Evolutionary conservation across 2,888 invertebrate genomes (phyloP).

Genomic region (Octonoba sinensis): DNA sequence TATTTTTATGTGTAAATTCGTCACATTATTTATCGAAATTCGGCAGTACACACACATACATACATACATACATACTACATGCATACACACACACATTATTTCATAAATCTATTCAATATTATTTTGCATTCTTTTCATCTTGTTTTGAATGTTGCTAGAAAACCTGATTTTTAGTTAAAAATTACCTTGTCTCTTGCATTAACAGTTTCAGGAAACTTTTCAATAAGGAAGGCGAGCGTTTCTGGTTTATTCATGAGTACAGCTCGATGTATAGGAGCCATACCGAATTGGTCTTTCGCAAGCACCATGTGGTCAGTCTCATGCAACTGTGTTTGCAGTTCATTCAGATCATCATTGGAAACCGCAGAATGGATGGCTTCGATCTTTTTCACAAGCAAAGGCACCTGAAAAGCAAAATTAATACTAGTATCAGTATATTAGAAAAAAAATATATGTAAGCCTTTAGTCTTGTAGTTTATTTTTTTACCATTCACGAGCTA

Average conservation of each 20-base stretch:
- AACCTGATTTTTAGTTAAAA: too few relatives aligned
- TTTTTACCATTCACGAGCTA: not conserved
- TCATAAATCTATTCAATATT: too few relatives aligned
- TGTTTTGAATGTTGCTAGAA: too few relatives aligned
- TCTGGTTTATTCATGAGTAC: conserved; percentile 86
- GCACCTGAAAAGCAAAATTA: conserved; percentile 45
- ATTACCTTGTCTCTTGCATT: conserved; percentile 71
- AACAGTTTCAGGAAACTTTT: conserved; percentile 71
- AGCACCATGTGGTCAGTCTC: conserved; percentile 85
- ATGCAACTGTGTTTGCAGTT: conserved; percentile 76
- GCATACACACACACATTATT: too few relatives aligned
- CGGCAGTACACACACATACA: too few relatives aligned
- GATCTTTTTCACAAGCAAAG: conserved; percentile 65
- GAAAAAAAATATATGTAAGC: too few relatives aligned
- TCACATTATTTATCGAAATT: too few relatives aligned
- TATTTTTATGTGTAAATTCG: too few relatives aligned
- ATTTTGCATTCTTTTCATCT: too few relatives aligned
- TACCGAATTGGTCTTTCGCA: conserved; percentile 84
- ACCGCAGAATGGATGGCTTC: conserved; percentile 66
- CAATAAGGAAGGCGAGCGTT: conserved; percentile 78
- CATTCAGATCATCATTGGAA: conserved; percentile 64
- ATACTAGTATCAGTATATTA: not conserved
- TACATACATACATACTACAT: too few relatives aligned
- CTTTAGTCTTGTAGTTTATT: not conserved
- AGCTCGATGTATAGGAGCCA: conserved; percentile 88